Conservation (phyloP, 1,140 invertebrate species). For the Magallana angulata region DNA sequence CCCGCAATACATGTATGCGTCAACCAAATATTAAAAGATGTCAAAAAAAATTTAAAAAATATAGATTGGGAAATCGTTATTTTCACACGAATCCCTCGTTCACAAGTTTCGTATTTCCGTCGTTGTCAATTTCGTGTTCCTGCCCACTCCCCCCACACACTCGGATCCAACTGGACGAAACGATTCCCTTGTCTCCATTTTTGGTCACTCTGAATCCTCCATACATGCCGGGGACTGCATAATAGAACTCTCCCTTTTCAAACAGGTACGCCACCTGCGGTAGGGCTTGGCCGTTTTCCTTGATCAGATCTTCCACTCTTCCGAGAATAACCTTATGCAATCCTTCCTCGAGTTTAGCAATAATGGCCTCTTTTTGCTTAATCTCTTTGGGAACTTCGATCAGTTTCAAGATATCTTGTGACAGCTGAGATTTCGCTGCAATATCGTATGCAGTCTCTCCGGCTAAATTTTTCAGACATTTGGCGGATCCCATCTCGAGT, state of each 20-base stretch:
- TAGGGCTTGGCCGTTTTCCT: neutral
- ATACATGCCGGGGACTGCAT: neutral
- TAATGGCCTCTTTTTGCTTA: neutral
- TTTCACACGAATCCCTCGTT: constrained; percentile 21
- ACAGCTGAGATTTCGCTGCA: neutral
- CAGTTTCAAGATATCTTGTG: neutral
- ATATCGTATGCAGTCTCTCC: constrained; percentile 44
- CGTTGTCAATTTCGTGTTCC: constrained; percentile 25
- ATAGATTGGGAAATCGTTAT: no score
- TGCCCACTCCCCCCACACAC: constrained; percentile 41
- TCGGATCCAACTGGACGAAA: constrained; percentile 15
- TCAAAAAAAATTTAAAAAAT: no score
- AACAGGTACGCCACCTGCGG: constrained; percentile 28
- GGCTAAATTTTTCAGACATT: constrained; percentile 32
- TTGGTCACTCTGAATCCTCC: constrained; percentile 11
- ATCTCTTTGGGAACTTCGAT: constrained; percentile 35
- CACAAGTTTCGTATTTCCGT: constrained; percentile 21
- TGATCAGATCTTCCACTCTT: constrained; percentile 22
- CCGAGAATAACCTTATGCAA: constrained; percentile 21
- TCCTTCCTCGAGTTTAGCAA: constrained; percentile 17
- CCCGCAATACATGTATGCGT: no score
- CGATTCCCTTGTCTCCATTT: neutral
- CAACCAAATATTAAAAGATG: no score
- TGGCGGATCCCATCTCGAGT: constrained; percentile 19
- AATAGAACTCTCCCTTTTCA: constrained; percentile 21